A percentile compares a stretch with the other conserved stretches of the same genome.
phyloP scores from a whole-genome alignment of 2,888 invertebrate species.

The Macrophya alboannulata region DNA sequence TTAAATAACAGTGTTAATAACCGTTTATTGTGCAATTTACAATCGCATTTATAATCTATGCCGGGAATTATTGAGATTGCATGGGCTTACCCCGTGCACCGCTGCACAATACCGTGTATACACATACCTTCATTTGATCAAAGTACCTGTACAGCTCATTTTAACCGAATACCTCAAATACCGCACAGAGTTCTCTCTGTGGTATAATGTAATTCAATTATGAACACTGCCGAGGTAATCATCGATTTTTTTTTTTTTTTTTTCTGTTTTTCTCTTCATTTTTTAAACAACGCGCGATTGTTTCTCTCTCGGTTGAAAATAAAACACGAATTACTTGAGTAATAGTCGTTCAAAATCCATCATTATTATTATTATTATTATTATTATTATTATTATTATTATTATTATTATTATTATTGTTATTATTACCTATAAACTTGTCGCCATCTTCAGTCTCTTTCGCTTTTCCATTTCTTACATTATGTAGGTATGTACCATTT shows the following conservation, averaged over 20 bases:
- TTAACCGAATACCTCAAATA: background rate
- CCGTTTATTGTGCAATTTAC: background rate
- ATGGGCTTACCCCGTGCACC: background rate
- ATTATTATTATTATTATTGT: too few relatives aligned
- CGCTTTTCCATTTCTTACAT: too few relatives aligned
- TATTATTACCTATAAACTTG: too few relatives aligned
- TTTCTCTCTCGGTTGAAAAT: background rate
- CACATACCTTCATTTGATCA: background rate
- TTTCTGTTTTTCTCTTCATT: background rate
- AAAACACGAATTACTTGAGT: too few relatives aligned
- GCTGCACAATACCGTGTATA: background rate
- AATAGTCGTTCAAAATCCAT: too few relatives aligned
- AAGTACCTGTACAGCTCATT: background rate
- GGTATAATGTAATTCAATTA: background rate
- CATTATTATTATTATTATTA: too few relatives aligned
- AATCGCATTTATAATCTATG: background rate
- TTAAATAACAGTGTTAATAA: background rate
- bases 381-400: too few relatives aligned
- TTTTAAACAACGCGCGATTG: background rate
- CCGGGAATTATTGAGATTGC: constrained; percentile 3
- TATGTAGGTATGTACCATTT: too few relatives aligned
- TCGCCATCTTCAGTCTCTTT: background rate
- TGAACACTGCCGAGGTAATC: background rate
- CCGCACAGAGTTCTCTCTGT: background rate
- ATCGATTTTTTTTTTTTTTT: background rate